Conservation (phyloP, 2,113 vertebrate species). For the Gopherus flavomarginatus region DNA sequence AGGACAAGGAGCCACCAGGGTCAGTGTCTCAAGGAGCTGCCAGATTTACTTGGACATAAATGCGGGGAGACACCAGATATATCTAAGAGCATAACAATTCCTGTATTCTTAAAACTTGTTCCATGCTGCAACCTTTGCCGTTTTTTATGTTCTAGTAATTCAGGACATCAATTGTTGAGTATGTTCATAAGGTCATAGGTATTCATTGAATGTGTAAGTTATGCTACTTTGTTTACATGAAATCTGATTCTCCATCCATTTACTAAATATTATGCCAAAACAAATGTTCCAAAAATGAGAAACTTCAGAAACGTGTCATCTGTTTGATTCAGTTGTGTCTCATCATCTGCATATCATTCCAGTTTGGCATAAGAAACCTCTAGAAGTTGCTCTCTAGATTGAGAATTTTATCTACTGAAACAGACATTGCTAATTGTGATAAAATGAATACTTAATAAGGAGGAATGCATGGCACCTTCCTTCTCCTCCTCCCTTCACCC, state of each 20-base stretch:
- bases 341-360: background rate
- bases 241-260: background rate
- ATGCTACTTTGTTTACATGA: background rate
- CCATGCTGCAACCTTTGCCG: background rate
- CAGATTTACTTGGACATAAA: background rate
- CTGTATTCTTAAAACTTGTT: background rate
- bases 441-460: background rate
- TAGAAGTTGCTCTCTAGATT: background rate
- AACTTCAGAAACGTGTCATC: background rate
- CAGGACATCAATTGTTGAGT: background rate
- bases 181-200: background rate
- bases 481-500: background rate
- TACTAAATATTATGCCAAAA: background rate
- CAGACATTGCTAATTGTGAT: background rate
- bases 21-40: background rate
- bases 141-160: background rate
- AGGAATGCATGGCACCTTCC: background rate
- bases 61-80: background rate
- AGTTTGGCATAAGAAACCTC: background rate
- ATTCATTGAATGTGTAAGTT: background rate
- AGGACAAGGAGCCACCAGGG: background rate
- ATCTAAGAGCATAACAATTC: background rate
- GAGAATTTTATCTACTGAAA: background rate
- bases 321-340: background rate
- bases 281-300: background rate